Evolutionary conservation across 2,888 invertebrate species (phyloP).

Genomic region (Rhyacophila evoluta): DNA sequence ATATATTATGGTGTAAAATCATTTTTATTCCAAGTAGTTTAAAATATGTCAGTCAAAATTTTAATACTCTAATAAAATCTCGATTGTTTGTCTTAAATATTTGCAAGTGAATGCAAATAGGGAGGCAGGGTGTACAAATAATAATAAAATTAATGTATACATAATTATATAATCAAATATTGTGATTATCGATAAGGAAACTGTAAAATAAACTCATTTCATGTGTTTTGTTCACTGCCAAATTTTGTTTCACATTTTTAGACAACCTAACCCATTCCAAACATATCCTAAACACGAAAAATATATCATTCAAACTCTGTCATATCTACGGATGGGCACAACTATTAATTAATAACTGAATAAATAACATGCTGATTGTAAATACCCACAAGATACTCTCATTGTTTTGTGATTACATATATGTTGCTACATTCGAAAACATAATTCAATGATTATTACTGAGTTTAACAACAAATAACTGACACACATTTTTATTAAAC

Average conservation of each 20-base stretch:
- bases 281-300: too few species aligned
- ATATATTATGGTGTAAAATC: conserved; percentile 31
- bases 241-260: not conserved
- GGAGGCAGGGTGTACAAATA: conserved; percentile 17
- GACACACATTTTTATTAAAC: too few species aligned
- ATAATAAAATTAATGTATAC: conserved; percentile 22
- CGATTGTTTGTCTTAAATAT: conserved; percentile 24
- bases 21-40: conserved; percentile 12
- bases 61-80: conserved; percentile 24
- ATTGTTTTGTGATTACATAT: too few species aligned
- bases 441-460: too few species aligned
- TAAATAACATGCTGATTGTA: too few species aligned
- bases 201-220: conserved; percentile 22
- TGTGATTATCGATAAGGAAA: conserved; percentile 17
- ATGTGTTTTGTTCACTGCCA: conserved; percentile 24
- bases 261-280: not conserved
- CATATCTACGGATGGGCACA: too few species aligned
- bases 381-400: too few species aligned
- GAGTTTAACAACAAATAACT: too few species aligned
- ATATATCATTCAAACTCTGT: too few species aligned
- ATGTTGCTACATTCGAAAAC: too few species aligned
- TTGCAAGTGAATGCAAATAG: not conserved
- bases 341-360: too few species aligned
- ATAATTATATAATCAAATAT: conserved; percentile 10
- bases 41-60: conserved; percentile 24